Evolutionary conservation across 2,888 invertebrate genomes (phyloP).

Genomic region (Neoitamus cyanurus): DNA sequence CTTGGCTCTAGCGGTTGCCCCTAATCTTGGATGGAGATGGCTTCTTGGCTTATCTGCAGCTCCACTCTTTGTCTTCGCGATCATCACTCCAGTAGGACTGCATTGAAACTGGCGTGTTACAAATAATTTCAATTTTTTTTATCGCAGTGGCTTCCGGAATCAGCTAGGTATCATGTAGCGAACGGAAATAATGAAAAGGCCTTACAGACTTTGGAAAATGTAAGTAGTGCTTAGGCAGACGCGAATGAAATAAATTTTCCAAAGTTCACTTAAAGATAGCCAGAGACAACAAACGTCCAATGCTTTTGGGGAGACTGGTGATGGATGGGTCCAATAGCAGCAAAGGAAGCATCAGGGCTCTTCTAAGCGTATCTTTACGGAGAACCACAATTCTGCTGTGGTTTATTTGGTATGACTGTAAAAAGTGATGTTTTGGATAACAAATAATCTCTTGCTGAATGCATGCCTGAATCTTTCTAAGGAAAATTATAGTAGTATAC

Average conservation of each 20-base stretch:
- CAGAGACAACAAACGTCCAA: conserved; percentile 86
- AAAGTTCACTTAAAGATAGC: conserved; percentile 72
- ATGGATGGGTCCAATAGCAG: conserved; percentile 73
- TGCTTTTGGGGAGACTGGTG: conserved; percentile 86
- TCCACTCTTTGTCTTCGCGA: conserved; percentile 85
- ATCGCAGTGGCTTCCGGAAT: conserved; percentile 91
- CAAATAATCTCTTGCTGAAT: too few relatives aligned
- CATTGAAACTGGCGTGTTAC: not conserved
- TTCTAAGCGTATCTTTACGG: conserved; percentile 82
- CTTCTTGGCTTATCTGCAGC: conserved; percentile 90
- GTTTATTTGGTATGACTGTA: conserved; percentile 83
- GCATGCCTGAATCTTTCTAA: too few relatives aligned
- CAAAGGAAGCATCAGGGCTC: conserved; percentile 76
- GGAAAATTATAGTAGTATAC: too few relatives aligned
- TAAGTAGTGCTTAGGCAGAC: conserved; percentile 55
- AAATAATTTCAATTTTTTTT: not conserved
- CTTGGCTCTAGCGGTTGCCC: conserved; percentile 90
- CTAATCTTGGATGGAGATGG: conserved; percentile 91
- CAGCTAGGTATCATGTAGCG: conserved; percentile 88
- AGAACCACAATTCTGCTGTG: conserved; percentile 88
- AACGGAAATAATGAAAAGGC: conserved; percentile 90
- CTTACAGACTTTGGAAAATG: conserved; percentile 82
- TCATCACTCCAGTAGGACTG: conserved; percentile 78
- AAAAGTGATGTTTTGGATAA: not conserved
- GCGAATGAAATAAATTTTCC: not conserved